Percentiles rank a stretch among this genome's conserved stretches.
phyloP scores from a whole-genome alignment of 2,797 vertebrate genomes.

The Ataeniobius toweri region DNA sequence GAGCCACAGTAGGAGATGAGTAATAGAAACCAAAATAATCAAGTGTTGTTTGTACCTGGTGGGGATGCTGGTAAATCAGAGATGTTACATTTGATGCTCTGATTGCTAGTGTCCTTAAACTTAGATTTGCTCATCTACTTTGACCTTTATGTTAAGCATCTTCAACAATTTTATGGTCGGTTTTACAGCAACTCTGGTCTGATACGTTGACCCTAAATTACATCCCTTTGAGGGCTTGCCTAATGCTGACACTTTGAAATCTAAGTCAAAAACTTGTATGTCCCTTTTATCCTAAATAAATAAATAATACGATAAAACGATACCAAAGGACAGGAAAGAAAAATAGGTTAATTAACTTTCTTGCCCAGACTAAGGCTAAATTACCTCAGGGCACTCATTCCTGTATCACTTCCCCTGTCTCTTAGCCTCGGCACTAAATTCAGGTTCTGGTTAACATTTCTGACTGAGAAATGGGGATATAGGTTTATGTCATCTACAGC shows the following conservation, averaged over 20 bases:
- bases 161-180: neutral
- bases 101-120: constrained; percentile 5
- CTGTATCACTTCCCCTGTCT: neutral
- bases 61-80: constrained; percentile 9
- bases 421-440: neutral
- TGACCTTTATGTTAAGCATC: neutral
- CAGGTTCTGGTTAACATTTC: neutral
- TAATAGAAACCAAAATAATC: constrained; percentile 21
- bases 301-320: neutral
- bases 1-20: constrained; percentile 15
- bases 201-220: neutral
- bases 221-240: neutral
- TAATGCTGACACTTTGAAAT: neutral
- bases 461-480: neutral
- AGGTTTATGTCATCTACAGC: neutral
- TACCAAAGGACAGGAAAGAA: neutral
- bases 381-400: neutral
- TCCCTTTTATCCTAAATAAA: neutral
- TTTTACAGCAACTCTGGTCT: neutral
- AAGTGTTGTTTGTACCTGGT: constrained; percentile 24
- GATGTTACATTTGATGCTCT: constrained; percentile 8
- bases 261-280: neutral
- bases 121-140: neutral
- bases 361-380: neutral
- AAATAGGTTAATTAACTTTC: neutral